Evolutionary conservation across 53 echinoderm and acorn worm genomes (phyloP).

Genomic region (Patiria pectinifera): DNA sequence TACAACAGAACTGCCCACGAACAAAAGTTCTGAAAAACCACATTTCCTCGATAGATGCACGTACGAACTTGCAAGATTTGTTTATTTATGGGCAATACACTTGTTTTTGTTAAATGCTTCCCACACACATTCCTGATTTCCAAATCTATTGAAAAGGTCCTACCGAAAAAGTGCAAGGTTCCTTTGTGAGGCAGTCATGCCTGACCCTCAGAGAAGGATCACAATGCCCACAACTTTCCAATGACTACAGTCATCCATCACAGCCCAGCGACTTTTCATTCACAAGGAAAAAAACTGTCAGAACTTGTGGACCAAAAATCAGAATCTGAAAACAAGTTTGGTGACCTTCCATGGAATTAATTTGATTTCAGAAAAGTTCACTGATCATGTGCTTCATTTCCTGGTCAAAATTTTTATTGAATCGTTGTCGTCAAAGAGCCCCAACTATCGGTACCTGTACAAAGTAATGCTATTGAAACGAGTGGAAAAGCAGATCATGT

Average conservation of each 20-base stretch:
- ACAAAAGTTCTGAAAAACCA: no score
- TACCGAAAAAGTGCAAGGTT: background rate
- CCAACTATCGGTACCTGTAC: no score
- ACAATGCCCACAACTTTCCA: background rate
- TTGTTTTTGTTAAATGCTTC: background rate
- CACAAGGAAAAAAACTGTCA: background rate
- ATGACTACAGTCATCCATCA: background rate
- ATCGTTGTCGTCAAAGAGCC: no score
- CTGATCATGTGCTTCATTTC: no score
- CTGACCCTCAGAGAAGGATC: background rate
- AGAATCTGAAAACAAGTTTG: no score
- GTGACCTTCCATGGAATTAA: no score
- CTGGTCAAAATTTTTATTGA: no score
- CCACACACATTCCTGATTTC: slow-evolving; percentile 10
- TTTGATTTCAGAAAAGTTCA: no score
- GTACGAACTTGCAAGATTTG: background rate
- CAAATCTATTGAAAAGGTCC: background rate
- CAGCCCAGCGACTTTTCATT: background rate
- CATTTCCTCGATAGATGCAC: no score
- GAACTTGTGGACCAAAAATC: background rate
- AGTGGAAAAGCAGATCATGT: no score
- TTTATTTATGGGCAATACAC: background rate
- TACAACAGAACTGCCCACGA: no score
- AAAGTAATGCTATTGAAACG: no score
- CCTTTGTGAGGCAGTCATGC: background rate